Conservation (phyloP, 2,888 invertebrate species). For the Lydus trimaculatus region DNA sequence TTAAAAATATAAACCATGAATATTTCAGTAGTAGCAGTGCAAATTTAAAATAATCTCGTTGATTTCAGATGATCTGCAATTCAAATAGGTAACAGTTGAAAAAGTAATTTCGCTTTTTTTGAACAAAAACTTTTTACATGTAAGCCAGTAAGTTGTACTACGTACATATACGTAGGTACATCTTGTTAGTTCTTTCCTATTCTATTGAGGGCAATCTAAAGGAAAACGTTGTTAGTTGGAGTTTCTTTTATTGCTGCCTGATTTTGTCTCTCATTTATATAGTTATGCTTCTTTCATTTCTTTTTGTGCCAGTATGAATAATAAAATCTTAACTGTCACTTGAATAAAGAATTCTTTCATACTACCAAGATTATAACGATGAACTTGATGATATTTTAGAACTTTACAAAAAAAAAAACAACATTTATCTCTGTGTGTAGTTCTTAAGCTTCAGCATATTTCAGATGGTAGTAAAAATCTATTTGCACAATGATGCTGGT, state of each 20-base stretch:
- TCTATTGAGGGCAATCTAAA: conserved; percentile 1
- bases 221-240: neutral
- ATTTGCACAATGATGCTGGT: neutral
- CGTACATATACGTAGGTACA: neutral
- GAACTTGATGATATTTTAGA: too few species aligned
- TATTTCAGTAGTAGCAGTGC: neutral
- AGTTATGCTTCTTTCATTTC: neutral
- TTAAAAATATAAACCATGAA: neutral
- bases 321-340: too few species aligned
- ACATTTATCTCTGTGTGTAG: too few species aligned
- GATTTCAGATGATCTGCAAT: conserved; percentile 26
- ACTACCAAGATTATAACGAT: too few species aligned
- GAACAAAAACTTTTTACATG: neutral
- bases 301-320: neutral
- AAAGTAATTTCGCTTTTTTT: conserved; percentile 15
- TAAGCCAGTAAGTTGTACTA: neutral
- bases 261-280: neutral
- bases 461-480: too few species aligned
- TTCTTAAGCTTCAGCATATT: too few species aligned
- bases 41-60: conserved; percentile 8
- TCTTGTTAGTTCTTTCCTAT: neutral
- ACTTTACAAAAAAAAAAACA: too few species aligned
- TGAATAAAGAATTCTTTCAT: neutral
- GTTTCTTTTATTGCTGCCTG: neutral
- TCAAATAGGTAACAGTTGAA: conserved; percentile 22